Percentiles rank a stretch among this genome's conserved stretches.
These are phyloP conservation scores for Aradophagus sp. DNA, from an alignment of 1,140 invertebrate species.

Conservation along the genomic window DNA sequence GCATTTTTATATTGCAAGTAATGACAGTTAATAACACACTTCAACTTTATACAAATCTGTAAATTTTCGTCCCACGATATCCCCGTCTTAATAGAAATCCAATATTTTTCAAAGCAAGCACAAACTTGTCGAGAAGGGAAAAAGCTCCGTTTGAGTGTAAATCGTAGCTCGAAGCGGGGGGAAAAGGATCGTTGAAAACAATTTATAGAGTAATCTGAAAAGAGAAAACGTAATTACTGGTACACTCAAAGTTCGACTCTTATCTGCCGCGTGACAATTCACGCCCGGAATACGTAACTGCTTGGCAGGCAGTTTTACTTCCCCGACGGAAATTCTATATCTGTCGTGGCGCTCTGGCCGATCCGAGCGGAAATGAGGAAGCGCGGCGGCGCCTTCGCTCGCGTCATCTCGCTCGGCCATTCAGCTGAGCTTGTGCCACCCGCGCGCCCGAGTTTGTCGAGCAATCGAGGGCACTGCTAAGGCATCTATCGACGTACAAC, in stretches of 20 bases:
- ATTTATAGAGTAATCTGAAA: constrained; percentile 42
- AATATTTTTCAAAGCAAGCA: too few relatives aligned
- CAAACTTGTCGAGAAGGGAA: too few relatives aligned
- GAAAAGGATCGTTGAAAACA: constrained; percentile 26
- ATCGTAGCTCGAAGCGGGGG: too few relatives aligned
- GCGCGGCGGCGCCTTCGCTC: neutral
- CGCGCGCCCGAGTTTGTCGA: constrained; percentile 18
- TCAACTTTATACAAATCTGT: too few relatives aligned
- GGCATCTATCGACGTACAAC: constrained; percentile 46
- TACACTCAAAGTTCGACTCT: constrained; percentile 41
- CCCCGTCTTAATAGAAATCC: too few relatives aligned
- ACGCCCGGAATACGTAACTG: constrained; percentile 38
- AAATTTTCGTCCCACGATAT: too few relatives aligned
- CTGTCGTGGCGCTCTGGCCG: constrained; percentile 22
- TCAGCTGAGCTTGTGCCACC: constrained; percentile 3
- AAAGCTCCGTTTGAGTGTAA: too few relatives aligned
- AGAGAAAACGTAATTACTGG: constrained; percentile 39
- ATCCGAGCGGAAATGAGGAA: constrained; percentile 22
- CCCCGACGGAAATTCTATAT: constrained; percentile 46
- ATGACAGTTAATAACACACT: too few relatives aligned
- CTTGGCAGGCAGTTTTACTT: constrained; percentile 28
- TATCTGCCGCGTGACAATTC: constrained; percentile 39
- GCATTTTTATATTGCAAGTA: too few relatives aligned
- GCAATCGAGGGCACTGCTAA: constrained; percentile 42
- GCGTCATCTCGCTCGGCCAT: constrained; percentile 22